Evolutionary conservation across 2,888 invertebrate species (phyloP), one percentile per base, ranked within the genome.

Genomic region (Conus canariensis): DNA sequence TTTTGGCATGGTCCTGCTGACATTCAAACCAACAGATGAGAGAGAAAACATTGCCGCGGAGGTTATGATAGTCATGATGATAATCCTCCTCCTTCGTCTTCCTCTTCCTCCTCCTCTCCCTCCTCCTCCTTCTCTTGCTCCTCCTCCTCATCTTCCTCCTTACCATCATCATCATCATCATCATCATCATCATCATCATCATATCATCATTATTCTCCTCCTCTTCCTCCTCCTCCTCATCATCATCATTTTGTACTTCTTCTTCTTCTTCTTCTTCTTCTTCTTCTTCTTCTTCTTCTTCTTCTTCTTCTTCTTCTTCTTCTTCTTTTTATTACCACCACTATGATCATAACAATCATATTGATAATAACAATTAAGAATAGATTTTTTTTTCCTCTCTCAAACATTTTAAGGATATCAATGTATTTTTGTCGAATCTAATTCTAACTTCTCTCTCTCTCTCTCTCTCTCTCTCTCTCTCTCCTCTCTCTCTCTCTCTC

Each of bases 401-500:
- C 45, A 45, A 45, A 45, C 45, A 45, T 4, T 45, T 45, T 45
- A 45, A 45, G 45, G 45, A 45, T 45, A 45, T 45, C 45, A 3
- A 45, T 45, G 45, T 4, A 45, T 45, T 19, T 77, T 6, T 77
- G 16, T 77, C 16, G 16, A 9, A 8, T 30, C 30, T 77, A 16
- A 19, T 22, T 74, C 22, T 22, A 19, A 22, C 14, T 12, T 74
- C 70, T 74, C 70, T 74, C 70, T 74, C 70, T 22, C 70, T 60
- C 82, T 80, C 82, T 59, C 82, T 88, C 60, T 91, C 56, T 90
- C 80, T 90, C 82, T 87, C 90, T 90, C 85, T 90, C 87, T 91
- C 83, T 90, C 77, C 85, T 87, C 83, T 90, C 87, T 82, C 82
- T 88, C 90, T 91, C 90, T 91, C 90, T 90, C 86, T 90, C 89